Percentiles rank a stretch among this genome's conserved stretches.
Evolutionary conservation across 1,140 invertebrate species (phyloP).

Genomic region (Artemia franciscana): DNA sequence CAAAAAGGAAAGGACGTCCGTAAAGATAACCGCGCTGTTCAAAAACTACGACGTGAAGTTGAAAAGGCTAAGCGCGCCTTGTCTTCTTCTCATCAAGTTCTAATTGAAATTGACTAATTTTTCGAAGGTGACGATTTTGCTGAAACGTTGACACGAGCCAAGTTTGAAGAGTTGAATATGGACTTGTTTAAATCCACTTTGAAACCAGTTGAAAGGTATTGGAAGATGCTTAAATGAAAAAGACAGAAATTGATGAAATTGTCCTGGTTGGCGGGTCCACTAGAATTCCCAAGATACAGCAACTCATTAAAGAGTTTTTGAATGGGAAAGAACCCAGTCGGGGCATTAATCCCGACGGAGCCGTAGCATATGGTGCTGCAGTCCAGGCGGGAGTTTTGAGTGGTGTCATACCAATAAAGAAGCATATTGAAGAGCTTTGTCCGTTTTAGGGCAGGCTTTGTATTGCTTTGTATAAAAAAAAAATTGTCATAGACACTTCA

Average conservation of each 20-base stretch:
- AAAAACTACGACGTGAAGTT: conserved; percentile 86
- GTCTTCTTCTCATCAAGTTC: conserved; percentile 75
- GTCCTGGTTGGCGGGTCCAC: conserved; percentile 97
- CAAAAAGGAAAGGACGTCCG: conserved; percentile 91
- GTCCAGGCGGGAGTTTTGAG: conserved; percentile 26
- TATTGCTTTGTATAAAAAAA: no score
- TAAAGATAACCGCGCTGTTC: conserved; percentile 70
- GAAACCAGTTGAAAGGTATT: conserved; percentile 93
- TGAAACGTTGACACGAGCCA: conserved; percentile 93
- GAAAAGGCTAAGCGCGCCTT: conserved; percentile 94
- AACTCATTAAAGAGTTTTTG: conserved; percentile 50
- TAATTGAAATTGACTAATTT: conserved; percentile 97
- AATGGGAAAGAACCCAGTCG: conserved; percentile 13
- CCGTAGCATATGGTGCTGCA: conserved; percentile 31
- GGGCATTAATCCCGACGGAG: conserved; percentile 27
- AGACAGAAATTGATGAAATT: conserved; percentile 95
- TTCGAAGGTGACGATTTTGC: conserved; percentile 98
- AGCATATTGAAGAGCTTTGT: no score
- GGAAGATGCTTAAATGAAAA: conserved; percentile 96
- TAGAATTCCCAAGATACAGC: conserved; percentile 95
- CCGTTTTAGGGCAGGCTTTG: no score
- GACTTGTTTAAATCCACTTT: conserved; percentile 93
- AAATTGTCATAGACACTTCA: no score
- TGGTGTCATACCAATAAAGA: no score
- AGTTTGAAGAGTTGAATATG: conserved; percentile 99